Percentiles rank a stretch among this genome's conserved stretches.
These are phyloP conservation scores for Pristionchus maxplancki DNA, from an alignment of 2,888 invertebrate species.

Conservation along the genomic window DNA sequence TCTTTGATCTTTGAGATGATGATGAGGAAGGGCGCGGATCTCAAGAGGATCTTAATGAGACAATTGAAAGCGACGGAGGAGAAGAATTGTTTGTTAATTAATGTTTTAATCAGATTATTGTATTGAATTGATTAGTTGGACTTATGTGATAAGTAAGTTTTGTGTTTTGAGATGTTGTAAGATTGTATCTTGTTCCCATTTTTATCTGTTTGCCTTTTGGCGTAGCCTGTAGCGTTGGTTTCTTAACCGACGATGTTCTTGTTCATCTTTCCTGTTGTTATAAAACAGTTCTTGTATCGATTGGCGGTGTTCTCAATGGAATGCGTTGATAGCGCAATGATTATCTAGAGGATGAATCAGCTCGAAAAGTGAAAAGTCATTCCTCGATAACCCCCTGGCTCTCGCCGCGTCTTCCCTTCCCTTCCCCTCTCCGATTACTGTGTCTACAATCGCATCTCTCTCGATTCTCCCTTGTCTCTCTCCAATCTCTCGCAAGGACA, in stretches of 20 bases:
- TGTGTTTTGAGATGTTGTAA: neutral
- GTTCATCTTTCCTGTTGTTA: neutral
- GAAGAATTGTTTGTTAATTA: neutral
- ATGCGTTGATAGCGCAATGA: conserved; percentile 35
- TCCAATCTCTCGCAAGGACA: conserved; percentile 35
- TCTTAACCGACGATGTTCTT: neutral
- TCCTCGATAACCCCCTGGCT: conserved; percentile 2
- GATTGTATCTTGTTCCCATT: neutral
- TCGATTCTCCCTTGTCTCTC: neutral
- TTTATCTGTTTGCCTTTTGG: neutral
- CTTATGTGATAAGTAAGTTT: neutral
- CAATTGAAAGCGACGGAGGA: neutral
- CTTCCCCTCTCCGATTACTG: neutral
- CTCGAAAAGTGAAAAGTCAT: neutral
- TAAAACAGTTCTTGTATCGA: neutral
- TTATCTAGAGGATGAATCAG: conserved; percentile 17
- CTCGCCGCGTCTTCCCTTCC: conserved; percentile 1
- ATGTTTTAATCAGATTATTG: neutral
- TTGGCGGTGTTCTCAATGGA: neutral
- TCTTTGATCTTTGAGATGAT: conserved; percentile 26
- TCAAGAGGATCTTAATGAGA: neutral
- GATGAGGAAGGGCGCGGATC: neutral
- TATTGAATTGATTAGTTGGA: neutral
- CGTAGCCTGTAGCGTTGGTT: neutral
- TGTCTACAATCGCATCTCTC: neutral